A percentile compares a stretch with the other conserved stretches of the same genome.
Conservation (phyloP, 2,113 vertebrate genomes). For the Lagopus leucura region DNA sequence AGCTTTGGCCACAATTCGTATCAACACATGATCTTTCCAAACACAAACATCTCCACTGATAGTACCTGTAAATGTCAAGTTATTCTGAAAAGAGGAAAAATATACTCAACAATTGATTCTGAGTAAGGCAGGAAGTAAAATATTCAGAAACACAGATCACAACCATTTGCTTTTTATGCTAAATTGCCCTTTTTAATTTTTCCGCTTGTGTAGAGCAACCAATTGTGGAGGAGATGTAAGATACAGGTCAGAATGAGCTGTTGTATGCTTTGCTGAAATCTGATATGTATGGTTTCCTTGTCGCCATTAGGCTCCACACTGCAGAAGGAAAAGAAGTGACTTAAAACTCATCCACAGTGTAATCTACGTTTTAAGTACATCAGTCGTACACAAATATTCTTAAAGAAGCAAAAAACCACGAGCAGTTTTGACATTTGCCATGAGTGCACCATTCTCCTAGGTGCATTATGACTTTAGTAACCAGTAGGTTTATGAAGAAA, state of each 20-base stretch:
- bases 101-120: slow-evolving; percentile 70
- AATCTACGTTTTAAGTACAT: not conserved
- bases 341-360: not conserved
- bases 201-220: not conserved
- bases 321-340: not conserved
- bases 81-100: slow-evolving; percentile 94
- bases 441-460: not conserved
- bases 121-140: slow-evolving; percentile 36
- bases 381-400: not conserved
- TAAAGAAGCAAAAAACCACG: not conserved
- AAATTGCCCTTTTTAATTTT: not conserved
- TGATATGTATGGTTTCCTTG: not conserved
- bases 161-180: not conserved
- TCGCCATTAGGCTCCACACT: not conserved
- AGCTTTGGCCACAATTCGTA: slow-evolving; percentile 96
- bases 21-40: slow-evolving; percentile 95
- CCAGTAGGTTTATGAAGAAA: not conserved
- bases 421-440: not conserved
- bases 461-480: not conserved
- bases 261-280: not conserved
- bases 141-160: slow-evolving; percentile 16
- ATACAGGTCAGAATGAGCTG: not conserved
- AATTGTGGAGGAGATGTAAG: not conserved
- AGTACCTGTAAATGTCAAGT: slow-evolving; percentile 99
- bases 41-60: slow-evolving; percentile 99